Conservation (phyloP, 2,888 invertebrate species). For the Augochlorella aurata region DNA sequence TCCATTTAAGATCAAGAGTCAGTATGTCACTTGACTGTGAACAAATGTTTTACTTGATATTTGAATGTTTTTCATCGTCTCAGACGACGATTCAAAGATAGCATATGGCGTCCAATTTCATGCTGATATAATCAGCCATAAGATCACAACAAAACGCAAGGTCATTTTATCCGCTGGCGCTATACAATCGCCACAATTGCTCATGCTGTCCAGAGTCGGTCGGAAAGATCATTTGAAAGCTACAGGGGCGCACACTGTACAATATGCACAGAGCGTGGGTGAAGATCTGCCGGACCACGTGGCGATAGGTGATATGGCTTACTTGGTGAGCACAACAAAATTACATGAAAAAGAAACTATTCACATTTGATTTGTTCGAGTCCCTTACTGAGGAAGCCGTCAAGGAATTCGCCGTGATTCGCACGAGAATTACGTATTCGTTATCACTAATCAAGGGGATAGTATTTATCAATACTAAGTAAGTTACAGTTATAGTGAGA, state of each 20-base stretch:
- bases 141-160: slow-evolving; percentile 86
- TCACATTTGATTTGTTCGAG: slow-evolving; percentile 17
- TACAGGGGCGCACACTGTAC: slow-evolving; percentile 85
- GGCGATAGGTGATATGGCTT: slow-evolving; percentile 89
- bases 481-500: not conserved
- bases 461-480: slow-evolving; percentile 56
- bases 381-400: not conserved
- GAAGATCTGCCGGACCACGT: slow-evolving; percentile 83
- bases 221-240: slow-evolving; percentile 86
- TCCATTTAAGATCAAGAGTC: not conserved
- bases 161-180: slow-evolving; percentile 93
- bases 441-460: not conserved
- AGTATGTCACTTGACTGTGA: no score
- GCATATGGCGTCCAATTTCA: slow-evolving; percentile 88
- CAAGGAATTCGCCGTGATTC: slow-evolving; percentile 9
- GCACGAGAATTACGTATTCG: slow-evolving; percentile 21
- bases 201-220: slow-evolving; percentile 94
- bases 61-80: no score
- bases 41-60: no score
- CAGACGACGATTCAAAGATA: slow-evolving; percentile 80
- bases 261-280: slow-evolving; percentile 82
- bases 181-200: slow-evolving; percentile 91
- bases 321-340: slow-evolving; percentile 84
- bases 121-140: slow-evolving; percentile 82
- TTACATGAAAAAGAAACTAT: not conserved